Evolutionary conservation across 2,113 vertebrate genomes (phyloP).

Genomic region (Ptychochromis oligacanthus): DNA sequence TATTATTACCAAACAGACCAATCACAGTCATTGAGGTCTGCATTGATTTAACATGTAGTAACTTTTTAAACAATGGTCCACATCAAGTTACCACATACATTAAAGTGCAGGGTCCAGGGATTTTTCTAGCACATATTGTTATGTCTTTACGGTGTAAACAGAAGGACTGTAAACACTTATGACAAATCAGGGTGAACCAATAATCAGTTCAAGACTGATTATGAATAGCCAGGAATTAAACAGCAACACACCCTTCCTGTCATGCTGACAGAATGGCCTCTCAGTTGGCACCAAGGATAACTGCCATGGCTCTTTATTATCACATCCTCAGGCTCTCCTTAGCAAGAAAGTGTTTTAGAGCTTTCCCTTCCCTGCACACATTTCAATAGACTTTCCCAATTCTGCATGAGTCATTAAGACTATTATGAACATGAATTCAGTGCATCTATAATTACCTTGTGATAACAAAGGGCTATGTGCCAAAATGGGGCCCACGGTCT

Average conservation of each 20-base stretch:
- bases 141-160: background rate
- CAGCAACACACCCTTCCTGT: slow-evolving; percentile 6
- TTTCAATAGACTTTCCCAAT: slow-evolving; percentile 1
- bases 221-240: slow-evolving; percentile 6
- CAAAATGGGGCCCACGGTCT: slow-evolving; percentile 14
- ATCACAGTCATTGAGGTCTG: background rate
- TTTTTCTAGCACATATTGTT: background rate
- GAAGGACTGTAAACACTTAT: background rate
- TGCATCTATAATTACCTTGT: slow-evolving; percentile 44
- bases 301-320: slow-evolving; percentile 14
- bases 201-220: background rate
- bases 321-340: background rate
- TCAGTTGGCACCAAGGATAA: slow-evolving; percentile 34
- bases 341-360: background rate
- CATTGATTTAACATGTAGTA: background rate
- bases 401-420: slow-evolving; percentile 24
- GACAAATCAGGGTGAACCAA: background rate
- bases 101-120: background rate
- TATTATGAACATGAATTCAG: slow-evolving; percentile 33
- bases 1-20: background rate
- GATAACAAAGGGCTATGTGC: slow-evolving; percentile 18
- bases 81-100: background rate
- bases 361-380: background rate
- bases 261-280: slow-evolving; percentile 19
- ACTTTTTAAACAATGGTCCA: background rate